Evolutionary conservation across 2,797 vertebrate species (phyloP).

Genomic region (Psittacula echo): DNA sequence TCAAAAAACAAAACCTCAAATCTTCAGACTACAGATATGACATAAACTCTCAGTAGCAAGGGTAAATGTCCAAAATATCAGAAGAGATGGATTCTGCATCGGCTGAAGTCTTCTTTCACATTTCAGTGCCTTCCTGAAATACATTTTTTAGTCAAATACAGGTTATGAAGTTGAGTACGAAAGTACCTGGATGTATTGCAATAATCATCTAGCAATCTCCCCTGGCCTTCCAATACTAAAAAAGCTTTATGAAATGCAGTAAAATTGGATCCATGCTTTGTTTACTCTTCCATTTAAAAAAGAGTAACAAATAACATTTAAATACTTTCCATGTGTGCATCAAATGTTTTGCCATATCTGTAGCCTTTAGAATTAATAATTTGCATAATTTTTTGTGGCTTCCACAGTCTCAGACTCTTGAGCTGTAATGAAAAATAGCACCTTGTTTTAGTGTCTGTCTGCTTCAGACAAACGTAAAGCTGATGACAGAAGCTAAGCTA

Average conservation of each 20-base stretch:
- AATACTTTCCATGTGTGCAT: not conserved
- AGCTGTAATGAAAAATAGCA: not conserved
- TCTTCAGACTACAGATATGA: not conserved
- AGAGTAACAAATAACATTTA: not conserved
- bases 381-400: not conserved
- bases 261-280: not conserved
- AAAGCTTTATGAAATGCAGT: not conserved
- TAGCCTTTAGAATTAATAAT: not conserved
- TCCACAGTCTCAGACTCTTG: not conserved
- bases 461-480: not conserved
- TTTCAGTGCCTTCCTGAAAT: not conserved
- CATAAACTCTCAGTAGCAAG: not conserved
- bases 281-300: not conserved
- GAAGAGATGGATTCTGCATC: not conserved
- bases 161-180: not conserved
- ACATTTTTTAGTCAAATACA: not conserved
- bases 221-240: not conserved
- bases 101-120: not conserved
- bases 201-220: not conserved
- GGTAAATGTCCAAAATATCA: not conserved
- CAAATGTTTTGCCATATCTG: not conserved
- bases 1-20: not conserved
- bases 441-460: not conserved
- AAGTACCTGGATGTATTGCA: not conserved
- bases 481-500: not conserved